phyloP scores from a whole-genome alignment of 2,888 invertebrate genomes.

The Drosophila robusta region DNA sequence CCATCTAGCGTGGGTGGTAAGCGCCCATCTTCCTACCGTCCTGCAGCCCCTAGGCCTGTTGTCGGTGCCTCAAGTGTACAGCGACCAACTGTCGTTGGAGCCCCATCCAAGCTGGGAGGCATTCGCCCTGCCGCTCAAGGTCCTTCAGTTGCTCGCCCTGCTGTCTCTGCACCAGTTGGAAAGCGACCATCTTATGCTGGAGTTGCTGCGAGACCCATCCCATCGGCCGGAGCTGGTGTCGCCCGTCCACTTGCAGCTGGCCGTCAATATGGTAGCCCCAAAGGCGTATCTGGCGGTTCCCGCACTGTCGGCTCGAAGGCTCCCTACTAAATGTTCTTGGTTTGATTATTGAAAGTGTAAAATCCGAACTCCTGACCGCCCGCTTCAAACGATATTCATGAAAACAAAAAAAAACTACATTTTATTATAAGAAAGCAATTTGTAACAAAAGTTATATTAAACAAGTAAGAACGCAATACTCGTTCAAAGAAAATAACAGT shows the following conservation, averaged over 20 bases:
- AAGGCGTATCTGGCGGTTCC: neutral
- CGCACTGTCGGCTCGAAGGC: neutral
- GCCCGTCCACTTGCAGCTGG: too few species aligned
- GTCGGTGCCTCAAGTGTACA: neutral
- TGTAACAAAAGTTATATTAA: too few species aligned
- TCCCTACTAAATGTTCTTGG: neutral
- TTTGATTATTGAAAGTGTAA: neutral
- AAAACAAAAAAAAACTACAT: too few species aligned
- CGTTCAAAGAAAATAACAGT: too few species aligned
- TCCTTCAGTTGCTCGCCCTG: neutral
- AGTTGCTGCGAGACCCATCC: neutral
- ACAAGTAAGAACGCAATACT: too few species aligned
- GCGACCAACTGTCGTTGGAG: slow-evolving; percentile 2
- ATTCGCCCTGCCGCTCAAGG: neutral
- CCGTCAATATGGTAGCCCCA: neutral
- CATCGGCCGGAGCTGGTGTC: neutral
- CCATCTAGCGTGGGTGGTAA: neutral
- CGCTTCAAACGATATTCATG: too few species aligned
- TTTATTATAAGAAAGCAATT: too few species aligned
- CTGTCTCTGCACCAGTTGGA: neutral
- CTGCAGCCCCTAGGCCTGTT: neutral
- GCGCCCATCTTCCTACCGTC: neutral
- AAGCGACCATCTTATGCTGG: slow-evolving; percentile 1
- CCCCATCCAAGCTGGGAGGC: neutral
- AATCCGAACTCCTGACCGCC: neutral